phyloP scores from a whole-genome alignment of 2,797 vertebrate species.

The Acanthornis magna region DNA sequence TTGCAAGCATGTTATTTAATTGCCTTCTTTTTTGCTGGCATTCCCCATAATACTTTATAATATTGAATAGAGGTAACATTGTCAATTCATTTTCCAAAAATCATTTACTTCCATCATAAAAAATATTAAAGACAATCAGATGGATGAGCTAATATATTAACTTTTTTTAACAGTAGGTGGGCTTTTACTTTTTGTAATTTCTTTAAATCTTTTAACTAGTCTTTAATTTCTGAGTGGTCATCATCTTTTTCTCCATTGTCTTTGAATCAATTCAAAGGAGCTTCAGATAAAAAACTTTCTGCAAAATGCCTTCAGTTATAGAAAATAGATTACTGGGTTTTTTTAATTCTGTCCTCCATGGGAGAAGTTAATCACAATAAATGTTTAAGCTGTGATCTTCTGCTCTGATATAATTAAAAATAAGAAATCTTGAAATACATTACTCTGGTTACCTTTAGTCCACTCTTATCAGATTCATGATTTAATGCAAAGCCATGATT shows the following conservation, averaged over 20 bases:
- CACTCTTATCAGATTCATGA: neutral
- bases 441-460: neutral
- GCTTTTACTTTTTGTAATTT: neutral
- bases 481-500: neutral
- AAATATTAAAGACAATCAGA: neutral
- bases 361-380: neutral
- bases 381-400: neutral
- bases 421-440: neutral
- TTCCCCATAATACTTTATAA: neutral
- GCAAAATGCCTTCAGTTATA: neutral
- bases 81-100: neutral
- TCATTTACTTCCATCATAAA: neutral
- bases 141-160: neutral
- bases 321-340: neutral
- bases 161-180: neutral
- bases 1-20: neutral
- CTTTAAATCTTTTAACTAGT: neutral
- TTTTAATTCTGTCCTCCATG: neutral
- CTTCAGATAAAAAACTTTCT: neutral
- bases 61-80: neutral
- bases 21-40: neutral
- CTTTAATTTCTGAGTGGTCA: neutral
- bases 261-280: neutral
- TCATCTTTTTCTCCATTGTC: neutral
- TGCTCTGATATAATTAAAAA: neutral